Evolutionary conservation across 2,888 invertebrate genomes (phyloP), one percentile per base, ranked within the genome.

Genomic region (Mimas tiliae): DNA sequence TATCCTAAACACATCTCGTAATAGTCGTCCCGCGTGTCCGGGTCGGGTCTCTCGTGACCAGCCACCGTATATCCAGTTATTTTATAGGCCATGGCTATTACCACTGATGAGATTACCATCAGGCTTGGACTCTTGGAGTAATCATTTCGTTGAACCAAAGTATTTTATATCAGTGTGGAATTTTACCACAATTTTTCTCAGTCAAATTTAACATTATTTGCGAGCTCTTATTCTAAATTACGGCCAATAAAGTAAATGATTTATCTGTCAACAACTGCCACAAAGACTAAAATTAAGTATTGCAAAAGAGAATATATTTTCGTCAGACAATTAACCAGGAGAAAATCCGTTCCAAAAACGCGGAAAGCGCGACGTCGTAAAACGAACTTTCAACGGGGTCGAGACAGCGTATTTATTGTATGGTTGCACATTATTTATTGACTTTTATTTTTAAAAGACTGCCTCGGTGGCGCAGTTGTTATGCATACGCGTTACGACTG

Each of bases 401-500:
- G 58, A 42, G 58, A 58, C 38, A 58, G 58, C 11, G 19, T 42
- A 58, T 58, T 58, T 58, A 58, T 42, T 42, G 19, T 50, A 11
- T 19, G 6, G 9, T 11, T 58, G 19, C 42, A 42, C 19, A 58
- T 19, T 38, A 58, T 58, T 58, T 58, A 58, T 58, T 58, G 19
- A 16, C 4, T 16, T 16, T 55, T 55, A 55, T 55, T 58, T 58
- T 42, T 12, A 12, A 8, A 8, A 16, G 48, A 6, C 16, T n/a
- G n/a, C n/a, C n/a, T n/a, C n/a, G n/a, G n/a, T n/a, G n/a, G n/a
- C n/a, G n/a, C n/a, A n/a, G n/a, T n/a, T n/a, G n/a, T n/a, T n/a
- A n/a, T n/a, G n/a, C n/a, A n/a, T n/a, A n/a, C n/a, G n/a, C n/a
- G n/a, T n/a, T n/a, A n/a, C n/a, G n/a, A n/a, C n/a, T n/a, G n/a